Percentiles rank a stretch among this genome's conserved stretches.
Evolutionary conservation across 2,113 vertebrate genomes (phyloP).

Genomic region (Amphilophus citrinellus): DNA sequence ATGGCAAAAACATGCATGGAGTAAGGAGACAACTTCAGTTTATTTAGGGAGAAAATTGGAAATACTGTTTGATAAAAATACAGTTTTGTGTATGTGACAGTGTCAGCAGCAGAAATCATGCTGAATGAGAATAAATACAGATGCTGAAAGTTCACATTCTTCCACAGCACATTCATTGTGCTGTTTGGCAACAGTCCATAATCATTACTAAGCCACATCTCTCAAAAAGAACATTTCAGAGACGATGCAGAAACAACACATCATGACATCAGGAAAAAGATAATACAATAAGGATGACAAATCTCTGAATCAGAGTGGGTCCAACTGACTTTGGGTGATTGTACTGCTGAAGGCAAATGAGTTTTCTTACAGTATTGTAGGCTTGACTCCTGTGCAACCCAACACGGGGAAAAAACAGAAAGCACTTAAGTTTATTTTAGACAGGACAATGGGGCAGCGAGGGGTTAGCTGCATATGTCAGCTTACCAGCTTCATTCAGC

Average conservation of each 20-base stretch:
- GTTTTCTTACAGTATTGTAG: background rate
- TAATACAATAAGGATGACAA: conserved; percentile 9
- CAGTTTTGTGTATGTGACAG: background rate
- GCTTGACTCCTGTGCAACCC: background rate
- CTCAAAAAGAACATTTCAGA: conserved; percentile 6
- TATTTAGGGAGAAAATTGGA: background rate
- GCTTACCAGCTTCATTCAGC: conserved; percentile 25
- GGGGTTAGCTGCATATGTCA: conserved; percentile 4
- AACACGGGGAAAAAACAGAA: background rate
- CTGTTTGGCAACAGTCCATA: conserved; percentile 1
- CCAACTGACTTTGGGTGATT: background rate
- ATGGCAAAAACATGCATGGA: conserved; percentile 13
- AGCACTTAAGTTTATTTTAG: background rate
- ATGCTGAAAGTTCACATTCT: conserved; percentile 21
- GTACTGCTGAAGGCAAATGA: background rate
- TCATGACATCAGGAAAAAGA: background rate
- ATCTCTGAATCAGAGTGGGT: background rate
- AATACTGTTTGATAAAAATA: background rate
- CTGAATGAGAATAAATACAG: background rate
- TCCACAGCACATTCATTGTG: background rate
- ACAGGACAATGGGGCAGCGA: background rate
- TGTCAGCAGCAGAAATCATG: background rate
- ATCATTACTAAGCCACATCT: background rate
- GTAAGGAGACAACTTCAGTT: background rate
- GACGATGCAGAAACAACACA: background rate